A percentile compares a stretch with the other conserved stretches of the same genome.
These are phyloP conservation scores for Danaus melanippus DNA, from an alignment of 1,140 invertebrate species.

Conservation along the genomic window DNA sequence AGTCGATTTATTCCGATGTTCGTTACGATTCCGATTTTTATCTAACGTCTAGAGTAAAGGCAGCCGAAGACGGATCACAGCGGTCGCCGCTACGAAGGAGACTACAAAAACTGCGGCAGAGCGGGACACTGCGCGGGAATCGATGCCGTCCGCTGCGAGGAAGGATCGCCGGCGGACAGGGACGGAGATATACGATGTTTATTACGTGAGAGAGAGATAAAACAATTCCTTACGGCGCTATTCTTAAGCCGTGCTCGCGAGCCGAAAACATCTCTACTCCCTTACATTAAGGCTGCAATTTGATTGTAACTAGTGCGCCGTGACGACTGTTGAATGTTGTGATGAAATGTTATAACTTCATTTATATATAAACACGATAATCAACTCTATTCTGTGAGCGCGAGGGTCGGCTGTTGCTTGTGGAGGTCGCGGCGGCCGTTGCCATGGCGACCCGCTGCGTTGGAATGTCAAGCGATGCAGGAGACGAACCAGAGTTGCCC, in stretches of 20 bases:
- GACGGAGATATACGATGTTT: constrained; percentile 56
- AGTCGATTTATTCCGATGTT: constrained; percentile 61
- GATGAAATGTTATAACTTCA: constrained; percentile 68
- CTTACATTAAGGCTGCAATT: constrained; percentile 64
- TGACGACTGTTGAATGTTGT: constrained; percentile 50
- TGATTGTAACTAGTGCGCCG: constrained; percentile 58
- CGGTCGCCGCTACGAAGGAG: constrained; percentile 35
- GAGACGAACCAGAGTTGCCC: constrained; percentile 44
- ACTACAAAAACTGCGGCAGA: constrained; percentile 56
- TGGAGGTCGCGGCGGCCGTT: constrained; percentile 37
- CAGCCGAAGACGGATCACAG: constrained; percentile 64
- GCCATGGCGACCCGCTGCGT: constrained; percentile 57
- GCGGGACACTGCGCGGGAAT: constrained; percentile 56
- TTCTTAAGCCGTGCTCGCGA: constrained; percentile 60
- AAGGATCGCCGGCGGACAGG: constrained; percentile 46
- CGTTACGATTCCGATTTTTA: constrained; percentile 65
- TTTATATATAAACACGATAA: constrained; percentile 43
- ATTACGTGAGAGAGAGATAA: constrained; percentile 69
- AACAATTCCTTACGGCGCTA: constrained; percentile 69
- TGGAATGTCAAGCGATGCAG: constrained; percentile 48
- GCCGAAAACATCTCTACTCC: constrained; percentile 56
- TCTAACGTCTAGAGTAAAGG: constrained; percentile 61
- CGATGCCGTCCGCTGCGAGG: constrained; percentile 57
- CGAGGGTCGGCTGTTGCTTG: constrained; percentile 51
- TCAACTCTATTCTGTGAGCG: constrained; percentile 30